These are phyloP conservation scores for Brachypalpus laphriformis DNA, from an alignment of 2,888 invertebrate genomes.

Conservation along the genomic window DNA sequence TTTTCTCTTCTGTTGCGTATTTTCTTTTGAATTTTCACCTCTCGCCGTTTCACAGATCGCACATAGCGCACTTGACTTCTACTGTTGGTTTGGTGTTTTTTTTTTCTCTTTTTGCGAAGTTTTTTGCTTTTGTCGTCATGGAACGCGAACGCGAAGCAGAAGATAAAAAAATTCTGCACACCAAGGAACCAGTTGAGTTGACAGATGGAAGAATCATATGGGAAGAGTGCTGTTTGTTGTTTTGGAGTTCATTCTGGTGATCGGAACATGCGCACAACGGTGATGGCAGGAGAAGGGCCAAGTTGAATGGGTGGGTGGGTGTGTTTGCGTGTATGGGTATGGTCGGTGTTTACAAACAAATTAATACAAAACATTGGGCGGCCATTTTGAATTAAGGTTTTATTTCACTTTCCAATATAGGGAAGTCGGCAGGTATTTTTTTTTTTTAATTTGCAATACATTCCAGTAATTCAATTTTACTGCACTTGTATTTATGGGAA, in stretches of 20 bases:
- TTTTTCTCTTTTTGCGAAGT: constrained; percentile 17
- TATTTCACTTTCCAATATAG: not conserved
- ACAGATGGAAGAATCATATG: constrained; percentile 63
- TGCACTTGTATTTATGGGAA: not conserved
- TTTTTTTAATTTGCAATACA: not conserved
- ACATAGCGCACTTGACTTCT: constrained; percentile 27
- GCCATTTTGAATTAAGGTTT: constrained; percentile 49
- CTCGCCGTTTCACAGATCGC: not conserved
- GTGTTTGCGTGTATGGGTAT: not conserved
- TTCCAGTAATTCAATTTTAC: too few relatives aligned
- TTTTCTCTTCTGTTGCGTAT: constrained; percentile 21
- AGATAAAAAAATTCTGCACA: constrained; percentile 37
- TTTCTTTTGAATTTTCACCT: not conserved
- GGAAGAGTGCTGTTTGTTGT: constrained; percentile 46
- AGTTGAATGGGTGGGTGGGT: not conserved
- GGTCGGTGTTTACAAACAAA: constrained; percentile 61
- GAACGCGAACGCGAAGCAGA: constrained; percentile 16
- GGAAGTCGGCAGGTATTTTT: too few relatives aligned
- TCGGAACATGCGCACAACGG: constrained; percentile 27
- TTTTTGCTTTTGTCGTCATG: constrained; percentile 38
- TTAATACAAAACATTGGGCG: constrained; percentile 32
- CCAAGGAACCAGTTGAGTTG: constrained; percentile 68
- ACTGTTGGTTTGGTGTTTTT: constrained; percentile 2
- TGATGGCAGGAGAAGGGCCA: not conserved
- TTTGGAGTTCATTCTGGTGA: constrained; percentile 19